phyloP scores from a whole-genome alignment of 1,140 invertebrate species.

The Drosophila neocordata region DNA sequence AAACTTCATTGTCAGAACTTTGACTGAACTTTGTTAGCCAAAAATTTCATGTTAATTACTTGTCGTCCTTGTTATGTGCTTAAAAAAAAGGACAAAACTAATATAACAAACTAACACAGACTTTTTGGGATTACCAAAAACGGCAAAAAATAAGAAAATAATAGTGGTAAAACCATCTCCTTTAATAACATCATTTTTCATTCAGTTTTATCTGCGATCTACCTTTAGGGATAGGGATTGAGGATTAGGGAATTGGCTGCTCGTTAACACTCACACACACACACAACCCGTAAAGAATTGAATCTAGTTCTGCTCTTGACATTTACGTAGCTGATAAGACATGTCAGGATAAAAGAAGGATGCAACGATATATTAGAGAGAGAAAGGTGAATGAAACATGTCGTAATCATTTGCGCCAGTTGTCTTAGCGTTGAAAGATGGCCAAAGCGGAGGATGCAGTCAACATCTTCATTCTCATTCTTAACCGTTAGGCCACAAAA shows the following conservation, averaged over 20 bases:
- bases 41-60: constrained; percentile 74
- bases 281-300: constrained; percentile 69
- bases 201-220: constrained; percentile 23
- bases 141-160: too few species aligned
- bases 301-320: constrained; percentile 70
- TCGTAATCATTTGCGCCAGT: constrained; percentile 78
- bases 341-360: constrained; percentile 1
- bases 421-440: constrained; percentile 74
- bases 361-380: constrained; percentile 13
- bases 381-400: constrained; percentile 45
- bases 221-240: neutral
- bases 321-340: constrained; percentile 62
- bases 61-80: constrained; percentile 14
- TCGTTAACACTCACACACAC: constrained; percentile 54
- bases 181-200: constrained; percentile 73
- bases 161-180: neutral
- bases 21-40: constrained; percentile 52
- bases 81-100: constrained; percentile 1
- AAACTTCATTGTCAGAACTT: constrained; percentile 68
- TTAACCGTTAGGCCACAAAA: constrained; percentile 1
- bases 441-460: constrained; percentile 25
- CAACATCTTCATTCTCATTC: constrained; percentile 4
- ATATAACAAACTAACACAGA: constrained; percentile 24
- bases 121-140: neutral
- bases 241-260: constrained; percentile 37